Conservation (phyloP, 2,113 vertebrate species). For the Sphaerodactylus townsendi region DNA sequence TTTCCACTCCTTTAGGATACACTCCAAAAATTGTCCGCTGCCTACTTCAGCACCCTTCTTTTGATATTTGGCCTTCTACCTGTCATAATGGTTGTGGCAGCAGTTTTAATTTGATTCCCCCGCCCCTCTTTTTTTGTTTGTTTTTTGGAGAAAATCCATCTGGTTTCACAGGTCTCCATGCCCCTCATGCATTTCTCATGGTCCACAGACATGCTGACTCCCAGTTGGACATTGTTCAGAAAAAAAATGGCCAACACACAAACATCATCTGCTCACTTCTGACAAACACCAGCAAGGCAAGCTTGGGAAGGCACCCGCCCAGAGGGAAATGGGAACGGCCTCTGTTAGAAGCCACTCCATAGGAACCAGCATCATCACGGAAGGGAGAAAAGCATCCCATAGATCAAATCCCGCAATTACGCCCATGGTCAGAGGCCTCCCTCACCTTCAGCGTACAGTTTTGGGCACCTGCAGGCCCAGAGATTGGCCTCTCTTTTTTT, state of each 20-base stretch:
- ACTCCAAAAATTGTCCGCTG: conserved; percentile 66
- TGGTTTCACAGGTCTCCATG: conserved; percentile 70
- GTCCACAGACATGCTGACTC: conserved; percentile 78
- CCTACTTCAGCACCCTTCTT: conserved; percentile 61
- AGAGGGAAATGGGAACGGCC: conserved; percentile 66
- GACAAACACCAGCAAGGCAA: conserved; percentile 79
- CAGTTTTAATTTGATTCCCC: background rate
- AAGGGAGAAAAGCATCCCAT: conserved; percentile 51
- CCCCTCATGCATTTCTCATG: conserved; percentile 78
- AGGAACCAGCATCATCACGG: background rate
- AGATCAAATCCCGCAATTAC: background rate
- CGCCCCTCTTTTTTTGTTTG: background rate
- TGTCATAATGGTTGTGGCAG: conserved; percentile 39
- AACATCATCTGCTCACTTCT: conserved; percentile 76
- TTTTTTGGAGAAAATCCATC: conserved; percentile 81
- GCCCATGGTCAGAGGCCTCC: background rate
- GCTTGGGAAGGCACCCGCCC: conserved; percentile 70
- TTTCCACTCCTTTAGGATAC: conserved; percentile 74
- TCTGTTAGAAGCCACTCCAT: background rate
- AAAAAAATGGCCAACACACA: conserved; percentile 77
- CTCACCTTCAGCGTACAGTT: background rate
- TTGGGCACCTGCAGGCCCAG: too few relatives aligned
- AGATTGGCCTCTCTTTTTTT: background rate
- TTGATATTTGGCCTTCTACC: conserved; percentile 15
- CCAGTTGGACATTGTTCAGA: conserved; percentile 63